phyloP scores from a whole-genome alignment of 2,113 vertebrate species.

The Corythoichthys intestinalis region DNA sequence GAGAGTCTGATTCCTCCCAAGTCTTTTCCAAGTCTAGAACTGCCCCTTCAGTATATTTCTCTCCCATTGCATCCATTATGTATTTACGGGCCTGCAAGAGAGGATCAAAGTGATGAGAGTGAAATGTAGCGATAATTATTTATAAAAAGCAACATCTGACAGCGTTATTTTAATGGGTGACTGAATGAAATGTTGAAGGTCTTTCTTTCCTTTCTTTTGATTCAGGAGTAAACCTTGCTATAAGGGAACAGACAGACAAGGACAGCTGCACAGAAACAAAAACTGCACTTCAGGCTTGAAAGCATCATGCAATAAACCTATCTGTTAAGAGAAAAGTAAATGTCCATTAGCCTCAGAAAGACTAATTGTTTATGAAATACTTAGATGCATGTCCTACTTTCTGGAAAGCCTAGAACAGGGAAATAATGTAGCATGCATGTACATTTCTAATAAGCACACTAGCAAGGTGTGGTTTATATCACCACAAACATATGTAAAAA shows the following conservation, averaged over 20 bases:
- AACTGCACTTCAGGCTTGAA: constrained; percentile 17
- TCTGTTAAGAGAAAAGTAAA: constrained; percentile 17
- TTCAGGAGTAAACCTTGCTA: constrained; percentile 16
- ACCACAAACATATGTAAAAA: no score
- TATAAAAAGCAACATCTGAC: constrained; percentile 8
- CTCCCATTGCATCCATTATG: constrained; percentile 83
- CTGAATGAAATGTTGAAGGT: constrained; percentile 15
- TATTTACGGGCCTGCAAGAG: constrained; percentile 87
- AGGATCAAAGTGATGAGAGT: neutral
- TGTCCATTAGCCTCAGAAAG: constrained; percentile 27
- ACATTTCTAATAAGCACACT: no score
- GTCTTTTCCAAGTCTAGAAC: constrained; percentile 87
- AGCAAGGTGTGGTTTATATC: no score
- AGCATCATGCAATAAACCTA: constrained; percentile 28
- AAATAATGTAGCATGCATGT: neutral
- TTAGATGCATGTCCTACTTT: constrained; percentile 12
- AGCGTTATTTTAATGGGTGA: constrained; percentile 14
- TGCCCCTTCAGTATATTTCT: constrained; percentile 84
- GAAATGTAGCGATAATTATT: constrained; percentile 2
- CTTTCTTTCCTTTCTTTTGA: constrained; percentile 15
- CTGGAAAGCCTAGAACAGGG: constrained; percentile 8
- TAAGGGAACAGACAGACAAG: constrained; percentile 5
- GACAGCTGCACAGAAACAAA: constrained; percentile 22
- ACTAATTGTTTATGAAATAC: constrained; percentile 7
- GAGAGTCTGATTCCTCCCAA: constrained; percentile 89